Base-by-base conservation (phyloP, 2,888 invertebrate species). In the Ormyrus nitidulus region DNA sequence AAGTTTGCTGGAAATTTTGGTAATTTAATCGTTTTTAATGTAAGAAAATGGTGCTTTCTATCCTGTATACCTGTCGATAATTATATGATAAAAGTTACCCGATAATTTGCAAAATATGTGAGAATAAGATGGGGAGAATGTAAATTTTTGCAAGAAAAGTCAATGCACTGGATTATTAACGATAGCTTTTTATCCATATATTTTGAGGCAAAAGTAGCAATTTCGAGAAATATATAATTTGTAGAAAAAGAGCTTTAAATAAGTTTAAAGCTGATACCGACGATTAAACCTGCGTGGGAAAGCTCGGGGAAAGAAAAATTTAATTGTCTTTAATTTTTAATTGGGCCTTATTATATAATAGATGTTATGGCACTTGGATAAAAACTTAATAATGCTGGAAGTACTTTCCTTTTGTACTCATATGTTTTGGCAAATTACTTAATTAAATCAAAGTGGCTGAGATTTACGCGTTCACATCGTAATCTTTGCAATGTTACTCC, bases 241-340 rank as follows among this genome's bases (percentile, higher is more conserved):
- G n/a, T 65, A 64, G 65, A 71, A 65, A 66, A 66, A 78, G 71
- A 10, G 53, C 77, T 65, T 66, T 51, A 77, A 77, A 65, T 53
- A 65, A 48, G 64, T 65, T 66, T 71, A 9, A 59, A 53, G 11
- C 53, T 58, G 58, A 65, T 56, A n/a, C 19, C 8, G 59, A 69
- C 65, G 59, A 71, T 71, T 77, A 77, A 51, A 53, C 53, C 5
- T 10, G 10, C 77, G 77, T 77, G 71, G 71, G 77, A 77, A 71
- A 70, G n/a, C 53, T 53, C 49, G 49, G 19, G 49, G 59, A 59
- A 53, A 62, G 61, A 59, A 49, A 49, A n/a, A 53, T 68, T 68
- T 53, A 68, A 56, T 56, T 56, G 56, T 62, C 44, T 3, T 0
- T 51, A 51, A 68, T 66, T 75, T n/a, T 59, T 61, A 61, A 68